Conservation (phyloP, 1,140 invertebrate species). For the Andrena cerasifolii region DNA sequence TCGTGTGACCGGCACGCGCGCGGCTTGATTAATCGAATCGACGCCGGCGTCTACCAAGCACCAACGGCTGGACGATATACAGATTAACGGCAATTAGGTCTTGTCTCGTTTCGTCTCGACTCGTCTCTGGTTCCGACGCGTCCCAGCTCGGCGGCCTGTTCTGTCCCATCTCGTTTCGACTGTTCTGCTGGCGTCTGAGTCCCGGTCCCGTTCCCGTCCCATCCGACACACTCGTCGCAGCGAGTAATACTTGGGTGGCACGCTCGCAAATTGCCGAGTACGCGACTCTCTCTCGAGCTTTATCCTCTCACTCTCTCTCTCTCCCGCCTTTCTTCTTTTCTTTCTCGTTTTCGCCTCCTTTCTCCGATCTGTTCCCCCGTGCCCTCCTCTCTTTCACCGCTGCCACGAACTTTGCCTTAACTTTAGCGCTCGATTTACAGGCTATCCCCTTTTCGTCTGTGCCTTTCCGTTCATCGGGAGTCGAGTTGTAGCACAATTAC, state of each 20-base stretch:
- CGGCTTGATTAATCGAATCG: slow-evolving; percentile 32
- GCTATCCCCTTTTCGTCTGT: slow-evolving; percentile 20
- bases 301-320: slow-evolving; percentile 8
- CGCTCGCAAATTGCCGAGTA: not conserved
- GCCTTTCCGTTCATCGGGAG: not conserved
- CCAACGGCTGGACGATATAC: not conserved
- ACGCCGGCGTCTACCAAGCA: no score
- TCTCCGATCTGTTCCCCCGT: no score
- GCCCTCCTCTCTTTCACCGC: no score
- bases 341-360: slow-evolving; percentile 21
- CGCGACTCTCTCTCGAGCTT: not conserved
- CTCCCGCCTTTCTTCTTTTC: slow-evolving; percentile 21
- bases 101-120: slow-evolving; percentile 2
- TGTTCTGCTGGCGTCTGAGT: no score
- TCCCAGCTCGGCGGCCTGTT: no score
- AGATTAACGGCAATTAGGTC: slow-evolving; percentile 41
- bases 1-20: not conserved
- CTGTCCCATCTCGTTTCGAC: not conserved
- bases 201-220: slow-evolving; percentile 12
- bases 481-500: no score
- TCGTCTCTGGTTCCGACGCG: slow-evolving; percentile 11
- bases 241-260: not conserved
- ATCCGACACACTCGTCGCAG: not conserved
- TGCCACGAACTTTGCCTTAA: no score
- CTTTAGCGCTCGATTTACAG: no score